Evolutionary conservation across 2,113 vertebrate genomes (phyloP), one percentile per base, ranked within the genome.

Genomic region (Semnornis frantzii): DNA sequence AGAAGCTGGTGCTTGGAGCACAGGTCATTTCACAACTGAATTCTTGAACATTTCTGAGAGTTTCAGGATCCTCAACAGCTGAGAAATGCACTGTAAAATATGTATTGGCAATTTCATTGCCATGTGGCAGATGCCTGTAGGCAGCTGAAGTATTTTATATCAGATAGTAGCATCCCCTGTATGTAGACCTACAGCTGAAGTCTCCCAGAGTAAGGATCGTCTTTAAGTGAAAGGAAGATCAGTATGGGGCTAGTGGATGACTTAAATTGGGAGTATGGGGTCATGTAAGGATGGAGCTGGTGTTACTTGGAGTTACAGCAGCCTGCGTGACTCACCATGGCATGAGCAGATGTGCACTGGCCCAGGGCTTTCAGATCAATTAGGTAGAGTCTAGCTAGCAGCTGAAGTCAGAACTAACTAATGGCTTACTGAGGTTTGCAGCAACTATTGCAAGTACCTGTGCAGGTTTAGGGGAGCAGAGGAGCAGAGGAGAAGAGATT

Each of bases 51-150:
- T 87, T 89, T 59, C 9, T 8, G 11, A 66, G 57, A 27, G 9
- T 81, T 86, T 89, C 59, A 88, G 66, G 33, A 46, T 78, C 12
- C 34, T 85, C 23, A 79, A 11, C 31, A 83, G n/a, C 58, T 42
- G 11, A 66, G 60, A 76, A 37, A 17, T 50, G 69, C 60, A 19
- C 59, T 75, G 48, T 78, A 19, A 75, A 63, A 68, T 27, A 8
- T 1, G 3, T 12, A 24, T 23, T 75, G 52, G 54, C 37, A 66
- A 15, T 79, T 71, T 77, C 20, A 48, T 37, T 78, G 70, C 46
- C 37, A 1, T 0, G 6, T 31, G 30, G 31, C 65, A 79, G 70
- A 33, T 6, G 42, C 0, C 6, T 46, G 70, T n/a, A 80, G 62
- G 6, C 60, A 58, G 31, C 44, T 77, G 54, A 34, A 50, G 81